These are phyloP conservation scores for Oreamnos americanus DNA, from an alignment of 2,113 vertebrate species.

Conservation along the genomic window DNA sequence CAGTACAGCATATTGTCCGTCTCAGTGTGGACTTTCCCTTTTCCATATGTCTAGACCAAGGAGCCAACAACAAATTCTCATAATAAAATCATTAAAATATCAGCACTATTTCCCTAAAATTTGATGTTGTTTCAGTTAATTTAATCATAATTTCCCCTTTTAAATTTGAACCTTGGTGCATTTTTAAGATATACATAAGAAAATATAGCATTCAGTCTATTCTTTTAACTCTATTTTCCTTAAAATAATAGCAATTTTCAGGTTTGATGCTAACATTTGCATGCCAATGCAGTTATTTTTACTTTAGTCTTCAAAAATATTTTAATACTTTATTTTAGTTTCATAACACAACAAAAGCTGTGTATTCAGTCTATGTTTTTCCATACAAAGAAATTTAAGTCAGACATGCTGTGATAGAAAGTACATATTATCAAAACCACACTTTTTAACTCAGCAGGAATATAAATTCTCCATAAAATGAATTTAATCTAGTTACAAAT, in stretches of 20 bases:
- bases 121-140: neutral
- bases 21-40: neutral
- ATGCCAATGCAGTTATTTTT: neutral
- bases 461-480: conserved; percentile 21
- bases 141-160: conserved; percentile 2
- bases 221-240: neutral
- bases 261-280: conserved; percentile 8
- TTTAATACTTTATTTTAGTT: neutral
- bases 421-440: neutral
- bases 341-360: neutral
- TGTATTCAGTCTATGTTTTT: neutral
- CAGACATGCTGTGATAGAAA: neutral
- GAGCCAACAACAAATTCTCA: neutral
- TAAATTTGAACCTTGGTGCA: neutral
- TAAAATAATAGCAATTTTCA: conserved; percentile 16
- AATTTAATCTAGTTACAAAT: conserved; percentile 32
- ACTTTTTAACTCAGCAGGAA: neutral
- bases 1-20: neutral
- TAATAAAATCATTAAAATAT: neutral
- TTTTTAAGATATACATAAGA: neutral
- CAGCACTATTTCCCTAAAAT: neutral
- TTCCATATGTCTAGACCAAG: neutral
- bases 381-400: neutral
- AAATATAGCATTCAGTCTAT: neutral
- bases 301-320: conserved; percentile 21